Evolutionary conservation across 2,113 vertebrate species (phyloP), one percentile per base, ranked within the genome.

Genomic region (Numida meleagris): DNA sequence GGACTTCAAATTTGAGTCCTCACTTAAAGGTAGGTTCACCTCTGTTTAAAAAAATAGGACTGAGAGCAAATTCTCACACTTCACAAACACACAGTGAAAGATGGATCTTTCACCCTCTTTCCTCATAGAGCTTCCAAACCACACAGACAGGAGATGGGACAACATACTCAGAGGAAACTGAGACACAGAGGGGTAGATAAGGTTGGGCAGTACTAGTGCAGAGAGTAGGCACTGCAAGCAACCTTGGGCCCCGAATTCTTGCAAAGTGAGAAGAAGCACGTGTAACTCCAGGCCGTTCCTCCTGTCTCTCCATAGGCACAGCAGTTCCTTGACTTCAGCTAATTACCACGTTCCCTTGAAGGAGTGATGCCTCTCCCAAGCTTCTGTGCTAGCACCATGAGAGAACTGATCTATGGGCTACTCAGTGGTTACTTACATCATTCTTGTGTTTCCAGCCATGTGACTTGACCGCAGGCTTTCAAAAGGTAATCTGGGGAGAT

Each of bases 401-500:
- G 68, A 61, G 66, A 72, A 40, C 76, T 57, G 87, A 63, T 88
- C 68, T 78, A 4, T 81, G 90, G 89, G 79, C 92, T 86, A 8
- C 42, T 88, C 77, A 42, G 94, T 94, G 93, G 90, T 95, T 91
- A 88, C 88, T 95, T 50, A 93, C 88, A 88, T 95, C 95, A 82
- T 65, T 90, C 70, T 29, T 66, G n/a, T 63, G 48, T 59, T 93
- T 89, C 82, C 80, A 91, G 86, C 57, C 31, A 0, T 23, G 61
- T 71, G 68, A 83, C 45, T 61, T 42, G 31, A 93, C 90, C 78
- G 16, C 93, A 93, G 80, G 88, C 92, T 95, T 95, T 96, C 94
- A 95, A 86, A 92, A 94, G 92, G 86, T 88, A 93, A 95, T 91
- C 85, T 88, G 82, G 96, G 85, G 75, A 95, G 91, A 91, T 91